Evolutionary conservation across 2,797 vertebrate species (phyloP), one percentile per base, ranked within the genome.

Genomic region (Channa striata): DNA sequence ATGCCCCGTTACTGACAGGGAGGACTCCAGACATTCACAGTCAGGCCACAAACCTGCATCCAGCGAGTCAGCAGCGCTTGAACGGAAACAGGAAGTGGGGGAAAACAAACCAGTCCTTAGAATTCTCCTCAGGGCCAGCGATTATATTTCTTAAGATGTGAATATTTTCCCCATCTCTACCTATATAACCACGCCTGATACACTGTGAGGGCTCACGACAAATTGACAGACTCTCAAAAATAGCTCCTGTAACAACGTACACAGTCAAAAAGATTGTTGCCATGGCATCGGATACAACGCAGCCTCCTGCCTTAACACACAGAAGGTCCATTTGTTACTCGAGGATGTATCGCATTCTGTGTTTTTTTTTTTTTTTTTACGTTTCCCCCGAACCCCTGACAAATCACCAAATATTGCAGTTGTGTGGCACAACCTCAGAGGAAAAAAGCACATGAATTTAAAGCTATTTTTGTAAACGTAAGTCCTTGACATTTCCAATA

Each of bases 231-330:
- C 64, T 54, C 56, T 83, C 59, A 74, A 73, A 82, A 88, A 82
- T 50, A 73, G 58, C 73, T 81, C 66, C 80, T 59, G 39, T 74
- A 67, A 72, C 54, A 60, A 68, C 74, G 58, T 65, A 57, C 19
- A 12, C 59, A 72, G 8, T n/a, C 43, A 44, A 71, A 85, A 78
- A 80, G 82, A 89, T 83, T 76, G 88, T 91, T 85, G 84, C 83
- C 80, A 90, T 87, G 86, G 85, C 62, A 77, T 80, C 74, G 34
- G 68, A 78, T 12, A 71, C 42, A 63, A 62, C 65, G 72, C 75
- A 88, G 83, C 86, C 72, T 87, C 73, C 81, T 91, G 92, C 89
- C 91, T 92, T 93, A 92, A 91, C 75, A 74, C 84, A 83, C 80
- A 77, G 75, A 87, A 33, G 68, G 76, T 84, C 76, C 53, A 59